phyloP scores from a whole-genome alignment of 1,140 invertebrate species.

The Cyclina sinensis region DNA sequence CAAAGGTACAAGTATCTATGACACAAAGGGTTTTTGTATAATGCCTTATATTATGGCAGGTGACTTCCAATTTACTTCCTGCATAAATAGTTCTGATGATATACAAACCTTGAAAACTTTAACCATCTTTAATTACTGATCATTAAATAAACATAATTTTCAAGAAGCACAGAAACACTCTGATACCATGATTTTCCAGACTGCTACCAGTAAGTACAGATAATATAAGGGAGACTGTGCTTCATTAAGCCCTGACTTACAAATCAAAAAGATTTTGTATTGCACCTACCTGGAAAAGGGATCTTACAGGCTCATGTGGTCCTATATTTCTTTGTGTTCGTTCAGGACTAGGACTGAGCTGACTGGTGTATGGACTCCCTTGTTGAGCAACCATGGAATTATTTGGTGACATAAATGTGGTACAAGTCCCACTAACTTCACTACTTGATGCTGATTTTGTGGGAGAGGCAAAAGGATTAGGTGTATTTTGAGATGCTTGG shows the following conservation, averaged over 20 bases:
- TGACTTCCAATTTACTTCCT: too few species aligned
- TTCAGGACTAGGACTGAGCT: constrained; percentile 71
- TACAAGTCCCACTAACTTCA: constrained; percentile 29
- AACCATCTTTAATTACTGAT: too few species aligned
- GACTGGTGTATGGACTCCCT: constrained; percentile 69
- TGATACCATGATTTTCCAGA: too few species aligned
- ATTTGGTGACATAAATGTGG: constrained; percentile 69
- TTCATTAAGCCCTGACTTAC: background rate
- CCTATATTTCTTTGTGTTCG: background rate
- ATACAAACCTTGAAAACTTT: too few species aligned
- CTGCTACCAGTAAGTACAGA: background rate
- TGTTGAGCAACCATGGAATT: constrained; percentile 70
- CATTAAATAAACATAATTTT: too few species aligned
- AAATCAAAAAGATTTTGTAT: background rate
- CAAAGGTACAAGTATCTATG: too few species aligned
- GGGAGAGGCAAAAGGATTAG: constrained; percentile 82
- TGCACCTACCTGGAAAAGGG: constrained; percentile 71
- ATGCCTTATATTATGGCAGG: too few species aligned
- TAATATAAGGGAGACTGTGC: background rate
- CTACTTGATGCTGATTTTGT: constrained; percentile 54
- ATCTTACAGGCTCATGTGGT: constrained; percentile 54
- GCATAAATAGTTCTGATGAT: too few species aligned
- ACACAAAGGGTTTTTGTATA: too few species aligned
- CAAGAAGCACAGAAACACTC: too few species aligned
- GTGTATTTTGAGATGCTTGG: constrained; percentile 56